Evolutionary conservation across 2,888 invertebrate species (phyloP).

Genomic region (Tridacna gigas): DNA sequence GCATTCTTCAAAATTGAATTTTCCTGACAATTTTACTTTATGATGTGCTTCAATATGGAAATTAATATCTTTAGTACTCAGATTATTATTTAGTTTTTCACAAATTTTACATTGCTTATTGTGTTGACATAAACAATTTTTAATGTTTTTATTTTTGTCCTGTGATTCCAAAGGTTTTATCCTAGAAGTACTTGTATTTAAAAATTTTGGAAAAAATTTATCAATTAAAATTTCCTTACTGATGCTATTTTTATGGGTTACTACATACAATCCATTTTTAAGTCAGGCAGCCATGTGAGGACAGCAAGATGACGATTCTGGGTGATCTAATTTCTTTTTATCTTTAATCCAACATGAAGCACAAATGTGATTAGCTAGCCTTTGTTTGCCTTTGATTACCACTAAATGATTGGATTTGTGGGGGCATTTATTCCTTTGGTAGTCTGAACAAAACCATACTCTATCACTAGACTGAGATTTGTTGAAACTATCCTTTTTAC

Average conservation of each 20-base stretch:
- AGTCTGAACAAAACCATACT: no score
- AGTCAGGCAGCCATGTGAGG: conserved; percentile 20
- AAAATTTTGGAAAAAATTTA: background rate
- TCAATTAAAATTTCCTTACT: background rate
- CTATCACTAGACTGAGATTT: background rate
- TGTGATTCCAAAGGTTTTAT: background rate
- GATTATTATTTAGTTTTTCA: no score
- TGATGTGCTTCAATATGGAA: no score
- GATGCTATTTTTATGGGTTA: background rate
- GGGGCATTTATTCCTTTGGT: conserved; percentile 1
- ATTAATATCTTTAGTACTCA: no score
- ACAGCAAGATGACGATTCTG: no score
- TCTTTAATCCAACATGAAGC: conserved; percentile 38
- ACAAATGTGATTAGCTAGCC: conserved; percentile 28
- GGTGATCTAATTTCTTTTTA: conserved; percentile 11
- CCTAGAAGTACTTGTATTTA: background rate
- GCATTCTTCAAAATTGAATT: no score
- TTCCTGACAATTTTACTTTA: no score
- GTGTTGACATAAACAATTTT: no score
- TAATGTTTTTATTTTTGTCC: background rate
- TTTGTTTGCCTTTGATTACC: conserved; percentile 26
- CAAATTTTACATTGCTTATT: no score
- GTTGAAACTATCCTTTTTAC: no score
- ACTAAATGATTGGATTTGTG: conserved; percentile 1
- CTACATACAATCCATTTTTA: background rate